A percentile compares a stretch with the other conserved stretches of the same genome.
Conservation (phyloP, 2,113 vertebrate genomes). For the Callocephalon fimbriatum region DNA sequence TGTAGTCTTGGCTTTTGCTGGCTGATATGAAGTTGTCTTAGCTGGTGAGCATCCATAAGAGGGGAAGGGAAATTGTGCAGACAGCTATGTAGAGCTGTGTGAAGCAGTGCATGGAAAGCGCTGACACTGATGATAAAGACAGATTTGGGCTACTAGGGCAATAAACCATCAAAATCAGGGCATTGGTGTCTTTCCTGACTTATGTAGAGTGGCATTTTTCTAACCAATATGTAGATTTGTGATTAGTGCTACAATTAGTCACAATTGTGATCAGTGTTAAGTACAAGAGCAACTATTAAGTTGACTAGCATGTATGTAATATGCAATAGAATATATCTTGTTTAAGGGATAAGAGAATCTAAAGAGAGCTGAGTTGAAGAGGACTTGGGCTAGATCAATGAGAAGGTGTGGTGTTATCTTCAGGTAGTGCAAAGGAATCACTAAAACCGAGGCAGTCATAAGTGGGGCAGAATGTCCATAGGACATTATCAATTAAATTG, state of each 20-base stretch:
- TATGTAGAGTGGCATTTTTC: background rate
- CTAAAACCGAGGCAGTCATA: fast-evolving
- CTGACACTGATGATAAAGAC: conserved; percentile 50
- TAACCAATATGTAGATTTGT: background rate
- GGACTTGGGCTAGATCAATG: background rate
- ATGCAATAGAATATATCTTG: background rate
- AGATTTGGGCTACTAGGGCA: conserved; percentile 53
- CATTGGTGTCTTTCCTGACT: background rate
- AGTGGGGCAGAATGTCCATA: background rate
- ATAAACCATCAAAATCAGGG: conserved; percentile 9
- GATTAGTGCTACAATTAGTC: background rate
- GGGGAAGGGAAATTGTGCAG: background rate
- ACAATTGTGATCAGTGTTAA: background rate
- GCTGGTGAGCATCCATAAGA: background rate
- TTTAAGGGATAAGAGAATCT: background rate
- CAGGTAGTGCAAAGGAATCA: background rate
- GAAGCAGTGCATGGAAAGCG: conserved; percentile 8
- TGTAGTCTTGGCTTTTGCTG: background rate
- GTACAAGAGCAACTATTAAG: background rate
- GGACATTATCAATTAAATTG: background rate
- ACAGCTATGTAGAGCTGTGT: background rate
- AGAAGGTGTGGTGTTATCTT: background rate
- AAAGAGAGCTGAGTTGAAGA: background rate
- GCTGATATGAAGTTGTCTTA: background rate
- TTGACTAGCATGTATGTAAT: background rate